phyloP scores from a whole-genome alignment of 1,140 invertebrate genomes.

The Zelostemma sp. region DNA sequence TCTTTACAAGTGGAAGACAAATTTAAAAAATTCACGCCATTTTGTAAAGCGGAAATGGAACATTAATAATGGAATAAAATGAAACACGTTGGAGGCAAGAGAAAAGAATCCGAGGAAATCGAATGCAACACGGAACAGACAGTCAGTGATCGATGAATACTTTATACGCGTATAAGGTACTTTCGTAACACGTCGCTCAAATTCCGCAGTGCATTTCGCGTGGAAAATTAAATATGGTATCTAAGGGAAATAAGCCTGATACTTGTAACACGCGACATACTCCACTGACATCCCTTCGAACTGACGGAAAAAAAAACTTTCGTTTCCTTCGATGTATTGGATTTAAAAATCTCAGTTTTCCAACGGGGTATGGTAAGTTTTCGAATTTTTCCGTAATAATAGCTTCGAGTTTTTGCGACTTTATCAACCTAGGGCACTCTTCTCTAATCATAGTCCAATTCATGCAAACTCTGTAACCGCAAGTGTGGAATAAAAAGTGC shows the following conservation, averaged over 20 bases:
- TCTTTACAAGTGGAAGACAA: neutral
- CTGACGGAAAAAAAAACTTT: no score
- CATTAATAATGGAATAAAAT: conserved; percentile 1
- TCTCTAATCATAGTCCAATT: no score
- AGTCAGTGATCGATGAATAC: conserved; percentile 21
- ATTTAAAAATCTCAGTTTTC: no score
- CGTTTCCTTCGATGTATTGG: no score
- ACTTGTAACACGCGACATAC: neutral
- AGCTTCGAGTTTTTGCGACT: no score
- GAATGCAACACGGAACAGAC: conserved; percentile 4
- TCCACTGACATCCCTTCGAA: no score
- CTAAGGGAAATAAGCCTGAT: conserved; percentile 20
- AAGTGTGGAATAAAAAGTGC: neutral
- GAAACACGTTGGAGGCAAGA: neutral
- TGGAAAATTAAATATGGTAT: conserved; percentile 30
- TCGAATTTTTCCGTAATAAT: no score
- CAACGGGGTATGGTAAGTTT: no score
- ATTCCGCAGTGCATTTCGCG: conserved; percentile 21
- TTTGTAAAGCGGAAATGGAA: neutral
- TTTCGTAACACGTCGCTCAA: conserved; percentile 29
- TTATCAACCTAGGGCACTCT: no score
- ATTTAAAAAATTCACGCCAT: neutral
- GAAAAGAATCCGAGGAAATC: conserved; percentile 2
- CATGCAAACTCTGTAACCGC: no score
- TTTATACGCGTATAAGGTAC: conserved; percentile 21